phyloP scores from a whole-genome alignment of 2,113 vertebrate genomes.

The Thomomys bottae region DNA sequence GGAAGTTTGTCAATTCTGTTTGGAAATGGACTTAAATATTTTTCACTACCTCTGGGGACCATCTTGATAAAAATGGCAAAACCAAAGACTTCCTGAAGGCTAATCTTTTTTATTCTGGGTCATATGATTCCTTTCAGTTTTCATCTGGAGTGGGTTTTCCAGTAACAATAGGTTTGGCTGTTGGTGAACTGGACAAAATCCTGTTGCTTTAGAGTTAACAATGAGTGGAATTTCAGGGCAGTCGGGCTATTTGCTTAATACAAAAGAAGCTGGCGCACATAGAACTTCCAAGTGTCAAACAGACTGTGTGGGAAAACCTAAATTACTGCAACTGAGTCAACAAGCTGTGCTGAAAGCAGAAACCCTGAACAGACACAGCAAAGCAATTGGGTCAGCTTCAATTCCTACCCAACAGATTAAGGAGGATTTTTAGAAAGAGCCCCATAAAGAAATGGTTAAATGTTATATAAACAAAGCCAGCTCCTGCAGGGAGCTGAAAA shows the following conservation, averaged over 20 bases:
- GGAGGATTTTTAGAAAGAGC: conserved; percentile 62
- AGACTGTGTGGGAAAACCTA: conserved; percentile 87
- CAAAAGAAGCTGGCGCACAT: conserved; percentile 84
- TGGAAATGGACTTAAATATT: conserved; percentile 84
- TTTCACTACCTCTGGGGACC: conserved; percentile 82
- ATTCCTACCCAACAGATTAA: conserved; percentile 57
- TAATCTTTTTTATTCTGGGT: conserved; percentile 89
- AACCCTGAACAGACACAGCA: conserved; percentile 75
- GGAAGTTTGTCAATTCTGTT: conserved; percentile 78
- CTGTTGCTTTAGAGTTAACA: conserved; percentile 86
- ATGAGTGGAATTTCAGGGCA: conserved; percentile 87
- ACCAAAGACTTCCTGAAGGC: conserved; percentile 87
- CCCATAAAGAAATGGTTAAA: conserved; percentile 79
- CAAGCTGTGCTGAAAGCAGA: conserved; percentile 78
- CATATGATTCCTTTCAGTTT: conserved; percentile 88
- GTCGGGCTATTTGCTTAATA: conserved; percentile 85
- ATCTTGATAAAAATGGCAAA: conserved; percentile 85
- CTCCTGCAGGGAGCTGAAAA: conserved; percentile 52
- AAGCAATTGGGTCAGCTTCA: conserved; percentile 75
- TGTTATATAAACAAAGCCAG: conserved; percentile 34
- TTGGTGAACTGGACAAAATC: conserved; percentile 85
- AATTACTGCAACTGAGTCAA: conserved; percentile 84
- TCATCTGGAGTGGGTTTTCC: conserved; percentile 86
- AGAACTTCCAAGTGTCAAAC: conserved; percentile 84
- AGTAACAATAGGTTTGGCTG: conserved; percentile 86